A percentile compares a stretch with the other conserved stretches of the same genome.
phyloP scores from a whole-genome alignment of 2,797 vertebrate species.

The Heterohyrax brucei region DNA sequence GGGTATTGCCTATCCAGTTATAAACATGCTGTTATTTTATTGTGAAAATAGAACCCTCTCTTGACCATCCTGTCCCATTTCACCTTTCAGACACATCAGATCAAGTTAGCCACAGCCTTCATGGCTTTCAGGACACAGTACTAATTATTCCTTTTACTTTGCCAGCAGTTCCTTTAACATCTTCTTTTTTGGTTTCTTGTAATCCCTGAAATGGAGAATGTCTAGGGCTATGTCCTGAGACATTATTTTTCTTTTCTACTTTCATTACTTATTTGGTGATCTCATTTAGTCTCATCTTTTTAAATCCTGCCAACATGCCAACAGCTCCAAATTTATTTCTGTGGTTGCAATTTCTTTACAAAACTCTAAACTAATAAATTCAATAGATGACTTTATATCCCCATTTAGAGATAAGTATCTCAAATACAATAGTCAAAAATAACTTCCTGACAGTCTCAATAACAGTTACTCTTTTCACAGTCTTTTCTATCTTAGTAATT shows the following conservation, averaged over 20 bases:
- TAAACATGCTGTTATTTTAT: not conserved
- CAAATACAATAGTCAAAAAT: slow-evolving; percentile 34
- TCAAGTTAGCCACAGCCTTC: not conserved
- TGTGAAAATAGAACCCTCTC: not conserved
- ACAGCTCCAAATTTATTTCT: slow-evolving; percentile 56
- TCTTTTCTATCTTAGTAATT: not conserved
- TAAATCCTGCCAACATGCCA: slow-evolving; percentile 68
- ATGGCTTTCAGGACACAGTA: not conserved
- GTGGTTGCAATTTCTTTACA: not conserved
- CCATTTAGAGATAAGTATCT: not conserved
- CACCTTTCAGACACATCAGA: not conserved
- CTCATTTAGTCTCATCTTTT: slow-evolving; percentile 1
- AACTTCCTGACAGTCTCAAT: not conserved
- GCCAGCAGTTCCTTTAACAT: not conserved
- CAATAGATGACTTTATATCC: slow-evolving; percentile 18
- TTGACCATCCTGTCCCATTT: not conserved
- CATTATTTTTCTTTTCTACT: not conserved
- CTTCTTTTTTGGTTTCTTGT: slow-evolving; percentile 4
- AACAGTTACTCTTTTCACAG: not conserved
- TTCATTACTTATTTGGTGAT: slow-evolving; percentile 51
- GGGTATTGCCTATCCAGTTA: not conserved
- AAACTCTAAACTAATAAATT: slow-evolving; percentile 62
- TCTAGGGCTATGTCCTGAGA: not conserved
- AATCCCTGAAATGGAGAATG: not conserved
- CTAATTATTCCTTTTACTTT: not conserved